Evolutionary conservation across 2,888 invertebrate genomes (phyloP), one percentile per base, ranked within the genome.

Genomic region (Nebria salina): DNA sequence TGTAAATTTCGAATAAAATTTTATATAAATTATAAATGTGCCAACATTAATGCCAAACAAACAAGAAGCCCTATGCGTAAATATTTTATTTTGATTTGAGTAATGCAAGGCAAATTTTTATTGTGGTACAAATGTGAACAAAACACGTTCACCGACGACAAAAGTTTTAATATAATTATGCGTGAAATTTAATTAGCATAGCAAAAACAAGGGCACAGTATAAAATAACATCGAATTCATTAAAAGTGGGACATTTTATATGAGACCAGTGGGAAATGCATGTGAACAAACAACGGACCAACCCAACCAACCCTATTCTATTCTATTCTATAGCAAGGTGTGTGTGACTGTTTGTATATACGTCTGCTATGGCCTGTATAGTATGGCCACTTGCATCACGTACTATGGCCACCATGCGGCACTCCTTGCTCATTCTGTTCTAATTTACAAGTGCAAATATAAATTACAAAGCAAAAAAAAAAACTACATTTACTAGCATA

Each of bases 141-240:
- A 54, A 11, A 54, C 54, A 54, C 11, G 11, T 11, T 54, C 54
- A 54, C 54, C 54, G 54, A 11, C 54, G 75, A 68, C 75, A 65
- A 70, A 70, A 72, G 64, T 65, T 72, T 64, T 15, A 68, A 64
- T 72, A 15, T 66, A 79, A 66, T 74, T 74, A 79, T 74, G 65
- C 74, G 74, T 74, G 66, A 74, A 79, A 79, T 79, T 79, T 74
- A 74, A 79, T 79, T 79, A 74, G 73, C 65, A 72, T 77, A 54
- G 68, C 70, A 26, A 54, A 77, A 77, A 77, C 77, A 43, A 70
- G 77, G 76, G 68, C 68, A 68, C 42, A 41, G 13, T 76, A 76
- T 76, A 76, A 76, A 25, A 65, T 72, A 72, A 77, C 77, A 77
- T 64, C 65, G 25, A 78, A 78, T 78, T 73, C 73, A 75, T 79